Evolutionary conservation across 2,888 invertebrate genomes (phyloP).

Genomic region (Pheosia tremula): DNA sequence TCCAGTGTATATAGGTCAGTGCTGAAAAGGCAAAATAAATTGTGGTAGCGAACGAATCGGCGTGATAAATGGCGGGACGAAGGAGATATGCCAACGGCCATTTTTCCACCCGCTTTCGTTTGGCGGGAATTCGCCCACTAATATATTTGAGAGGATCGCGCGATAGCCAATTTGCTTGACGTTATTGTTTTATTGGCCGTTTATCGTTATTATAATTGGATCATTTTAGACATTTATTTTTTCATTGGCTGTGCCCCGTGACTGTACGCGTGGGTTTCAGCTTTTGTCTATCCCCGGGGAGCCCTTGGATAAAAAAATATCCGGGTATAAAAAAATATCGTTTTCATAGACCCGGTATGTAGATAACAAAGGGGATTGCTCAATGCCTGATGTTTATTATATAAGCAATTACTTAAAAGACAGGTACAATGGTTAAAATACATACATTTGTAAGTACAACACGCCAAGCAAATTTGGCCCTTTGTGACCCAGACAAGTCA

Average conservation of each 20-base stretch:
- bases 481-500: not conserved
- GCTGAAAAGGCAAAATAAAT: slow-evolving; percentile 42
- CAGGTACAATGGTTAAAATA: no score
- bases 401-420: no score
- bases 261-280: no score
- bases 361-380: no score
- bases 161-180: slow-evolving; percentile 7
- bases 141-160: slow-evolving; percentile 19
- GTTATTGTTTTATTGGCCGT: slow-evolving; percentile 1
- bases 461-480: not conserved
- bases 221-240: not conserved
- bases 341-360: no score
- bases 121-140: slow-evolving; percentile 11
- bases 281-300: no score
- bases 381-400: no score
- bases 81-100: slow-evolving; percentile 16
- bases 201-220: not conserved
- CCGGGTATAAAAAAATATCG: no score
- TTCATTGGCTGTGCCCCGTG: no score
- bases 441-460: not conserved
- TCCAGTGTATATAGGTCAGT: not conserved
- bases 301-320: no score
- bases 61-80: slow-evolving; percentile 35
- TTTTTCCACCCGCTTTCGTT: slow-evolving; percentile 21
- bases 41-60: slow-evolving; percentile 17